phyloP scores from a whole-genome alignment of 2,113 vertebrate species.

The Eudorcas thomsonii region DNA sequence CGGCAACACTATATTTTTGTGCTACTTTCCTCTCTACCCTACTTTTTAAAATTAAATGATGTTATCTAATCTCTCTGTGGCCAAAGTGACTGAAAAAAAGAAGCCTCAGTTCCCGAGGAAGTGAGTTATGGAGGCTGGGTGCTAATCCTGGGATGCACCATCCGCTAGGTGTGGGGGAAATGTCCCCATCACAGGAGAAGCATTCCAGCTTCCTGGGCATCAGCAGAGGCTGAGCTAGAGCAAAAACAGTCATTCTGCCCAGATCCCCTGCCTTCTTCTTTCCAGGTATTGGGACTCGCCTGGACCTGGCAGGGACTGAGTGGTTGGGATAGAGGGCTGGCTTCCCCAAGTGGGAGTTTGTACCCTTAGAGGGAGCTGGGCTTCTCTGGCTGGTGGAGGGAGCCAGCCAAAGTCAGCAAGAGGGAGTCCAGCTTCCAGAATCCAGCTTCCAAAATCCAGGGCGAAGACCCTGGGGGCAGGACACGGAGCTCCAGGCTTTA shows the following conservation, averaged over 20 bases:
- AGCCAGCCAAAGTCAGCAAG: neutral
- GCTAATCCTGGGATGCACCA: neutral
- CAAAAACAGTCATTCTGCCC: neutral
- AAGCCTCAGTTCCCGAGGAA: neutral
- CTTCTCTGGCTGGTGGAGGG: neutral
- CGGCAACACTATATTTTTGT: neutral
- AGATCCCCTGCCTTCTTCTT: neutral
- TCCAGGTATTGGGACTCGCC: neutral
- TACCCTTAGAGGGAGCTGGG: neutral
- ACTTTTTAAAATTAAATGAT: slow-evolving; percentile 56
- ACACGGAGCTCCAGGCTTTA: neutral
- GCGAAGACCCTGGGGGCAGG: neutral
- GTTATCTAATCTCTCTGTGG: neutral
- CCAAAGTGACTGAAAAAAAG: neutral
- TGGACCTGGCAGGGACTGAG: neutral
- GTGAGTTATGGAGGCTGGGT: neutral
- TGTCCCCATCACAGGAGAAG: too few species aligned
- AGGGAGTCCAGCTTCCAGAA: neutral
- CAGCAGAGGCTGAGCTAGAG: neutral
- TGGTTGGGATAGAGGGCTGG: neutral
- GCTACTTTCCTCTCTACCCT: neutral
- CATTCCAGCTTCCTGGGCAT: neutral
- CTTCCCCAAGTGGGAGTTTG: neutral
- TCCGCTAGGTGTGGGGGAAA: too few species aligned
- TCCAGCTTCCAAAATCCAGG: neutral